Evolutionary conservation across 2,797 vertebrate species (phyloP).

Genomic region (Simalia tracyae): DNA sequence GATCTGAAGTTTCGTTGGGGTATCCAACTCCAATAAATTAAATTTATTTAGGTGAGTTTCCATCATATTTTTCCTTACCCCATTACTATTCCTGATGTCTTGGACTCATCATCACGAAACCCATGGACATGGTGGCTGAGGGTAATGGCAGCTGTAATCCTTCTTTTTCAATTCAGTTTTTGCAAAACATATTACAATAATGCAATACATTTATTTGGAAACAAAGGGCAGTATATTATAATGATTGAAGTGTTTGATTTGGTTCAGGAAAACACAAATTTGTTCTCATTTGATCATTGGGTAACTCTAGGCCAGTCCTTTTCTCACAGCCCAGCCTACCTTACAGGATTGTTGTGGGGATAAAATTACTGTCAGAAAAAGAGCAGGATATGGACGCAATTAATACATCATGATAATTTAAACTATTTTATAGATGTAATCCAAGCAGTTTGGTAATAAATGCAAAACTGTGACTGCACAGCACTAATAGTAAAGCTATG

Average conservation of each 20-base stretch:
- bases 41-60: not conserved
- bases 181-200: not conserved
- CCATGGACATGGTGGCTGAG: not conserved
- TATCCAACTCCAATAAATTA: not conserved
- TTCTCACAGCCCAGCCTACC: not conserved
- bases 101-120: not conserved
- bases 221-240: not conserved
- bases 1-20: not conserved
- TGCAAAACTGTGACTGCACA: not conserved
- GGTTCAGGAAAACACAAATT: not conserved
- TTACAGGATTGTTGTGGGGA: not conserved
- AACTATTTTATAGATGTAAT: not conserved
- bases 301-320: not conserved
- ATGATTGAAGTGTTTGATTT: not conserved
- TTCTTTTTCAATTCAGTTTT: not conserved
- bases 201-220: not conserved
- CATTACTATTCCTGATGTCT: not conserved
- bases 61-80: not conserved
- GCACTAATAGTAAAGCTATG: not conserved
- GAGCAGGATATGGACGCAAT: not conserved
- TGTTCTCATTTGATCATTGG: not conserved
- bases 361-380: not conserved
- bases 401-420: not conserved
- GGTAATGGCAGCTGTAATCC: not conserved
- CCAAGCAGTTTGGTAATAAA: not conserved